These are phyloP conservation scores for Xerus rutilus DNA, from an alignment of 2,797 vertebrate genomes.

Conservation along the genomic window DNA sequence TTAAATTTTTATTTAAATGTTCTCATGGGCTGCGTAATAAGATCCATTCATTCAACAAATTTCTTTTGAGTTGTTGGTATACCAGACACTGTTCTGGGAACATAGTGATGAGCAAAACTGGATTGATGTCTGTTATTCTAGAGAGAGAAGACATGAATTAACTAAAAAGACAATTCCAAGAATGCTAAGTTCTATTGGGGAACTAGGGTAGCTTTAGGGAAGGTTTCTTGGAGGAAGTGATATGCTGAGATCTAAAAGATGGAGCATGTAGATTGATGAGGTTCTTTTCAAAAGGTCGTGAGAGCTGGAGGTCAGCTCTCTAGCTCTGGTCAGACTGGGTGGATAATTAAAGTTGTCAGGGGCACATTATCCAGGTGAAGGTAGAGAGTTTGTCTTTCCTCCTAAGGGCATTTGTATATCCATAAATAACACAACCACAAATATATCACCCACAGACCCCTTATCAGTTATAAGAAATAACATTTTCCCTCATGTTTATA, in stretches of 20 bases:
- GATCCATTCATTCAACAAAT: neutral
- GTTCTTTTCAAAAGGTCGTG: constrained; percentile 31
- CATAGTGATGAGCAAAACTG: neutral
- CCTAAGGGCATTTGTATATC: neutral
- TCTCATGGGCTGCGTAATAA: neutral
- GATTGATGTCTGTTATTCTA: neutral
- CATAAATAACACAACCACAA: neutral
- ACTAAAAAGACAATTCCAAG: neutral
- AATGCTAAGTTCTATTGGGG: neutral
- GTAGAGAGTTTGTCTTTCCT: constrained; percentile 21
- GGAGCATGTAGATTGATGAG: neutral
- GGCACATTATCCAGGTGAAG: neutral
- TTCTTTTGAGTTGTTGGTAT: neutral
- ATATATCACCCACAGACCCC: neutral
- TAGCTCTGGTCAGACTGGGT: neutral
- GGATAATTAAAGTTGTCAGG: neutral
- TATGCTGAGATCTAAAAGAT: neutral
- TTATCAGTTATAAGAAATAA: neutral
- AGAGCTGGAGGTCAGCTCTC: neutral
- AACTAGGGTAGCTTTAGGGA: neutral
- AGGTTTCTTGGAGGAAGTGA: neutral
- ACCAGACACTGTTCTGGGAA: neutral
- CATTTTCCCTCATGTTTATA: neutral
- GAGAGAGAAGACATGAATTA: neutral
- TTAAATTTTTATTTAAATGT: constrained; percentile 50